Conservation (phyloP, 2,888 invertebrate genomes). For the Eubasilissa splendida region DNA sequence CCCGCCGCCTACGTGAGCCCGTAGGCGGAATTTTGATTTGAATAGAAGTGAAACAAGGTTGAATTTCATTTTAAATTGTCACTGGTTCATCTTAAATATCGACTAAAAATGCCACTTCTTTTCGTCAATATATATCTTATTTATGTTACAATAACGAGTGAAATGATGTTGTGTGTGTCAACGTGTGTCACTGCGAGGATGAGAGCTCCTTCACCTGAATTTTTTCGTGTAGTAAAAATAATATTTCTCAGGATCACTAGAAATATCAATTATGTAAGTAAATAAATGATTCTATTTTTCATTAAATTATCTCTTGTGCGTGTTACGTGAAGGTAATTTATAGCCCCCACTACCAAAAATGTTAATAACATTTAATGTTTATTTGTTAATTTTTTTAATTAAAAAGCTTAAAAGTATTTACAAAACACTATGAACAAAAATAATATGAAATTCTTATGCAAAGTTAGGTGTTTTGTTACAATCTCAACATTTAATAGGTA, state of each 20-base stretch:
- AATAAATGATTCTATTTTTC: too few species aligned
- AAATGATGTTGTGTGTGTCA: too few species aligned
- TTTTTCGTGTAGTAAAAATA: too few species aligned
- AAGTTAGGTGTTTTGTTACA: background rate
- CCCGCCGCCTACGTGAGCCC: background rate
- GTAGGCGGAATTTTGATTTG: constrained; percentile 10
- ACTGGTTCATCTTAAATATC: background rate
- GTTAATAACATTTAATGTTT: too few species aligned
- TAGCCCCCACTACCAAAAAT: too few species aligned
- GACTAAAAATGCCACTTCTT: background rate
- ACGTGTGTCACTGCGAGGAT: too few species aligned
- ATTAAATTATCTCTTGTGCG: too few species aligned
- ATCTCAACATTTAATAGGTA: background rate
- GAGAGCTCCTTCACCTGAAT: too few species aligned
- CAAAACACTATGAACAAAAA: background rate
- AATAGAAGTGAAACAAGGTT: constrained; percentile 15
- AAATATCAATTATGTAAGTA: too few species aligned
- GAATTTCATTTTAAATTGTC: constrained; percentile 21
- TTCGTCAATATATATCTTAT: background rate
- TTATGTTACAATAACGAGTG: too few species aligned
- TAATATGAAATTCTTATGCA: background rate
- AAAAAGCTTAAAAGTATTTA: background rate
- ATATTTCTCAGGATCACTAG: too few species aligned
- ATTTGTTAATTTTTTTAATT: background rate
- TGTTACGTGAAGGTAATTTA: too few species aligned